These are phyloP conservation scores for Irena cyanogastra DNA, from an alignment of 2,113 vertebrate genomes.

Conservation along the genomic window DNA sequence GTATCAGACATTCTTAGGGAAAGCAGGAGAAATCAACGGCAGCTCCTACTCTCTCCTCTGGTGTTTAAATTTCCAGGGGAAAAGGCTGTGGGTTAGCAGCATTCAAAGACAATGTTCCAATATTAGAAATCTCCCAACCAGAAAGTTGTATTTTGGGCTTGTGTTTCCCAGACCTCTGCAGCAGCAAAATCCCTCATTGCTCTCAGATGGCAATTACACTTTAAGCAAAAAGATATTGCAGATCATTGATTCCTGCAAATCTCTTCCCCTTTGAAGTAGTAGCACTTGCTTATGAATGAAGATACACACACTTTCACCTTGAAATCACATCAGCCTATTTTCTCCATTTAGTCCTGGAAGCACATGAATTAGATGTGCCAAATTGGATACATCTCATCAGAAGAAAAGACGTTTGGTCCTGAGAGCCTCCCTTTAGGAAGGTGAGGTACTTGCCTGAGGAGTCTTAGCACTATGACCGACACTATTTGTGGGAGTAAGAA, in stretches of 20 bases:
- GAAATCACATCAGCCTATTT: conserved; percentile 27
- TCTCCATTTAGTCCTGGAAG: conserved; percentile 23
- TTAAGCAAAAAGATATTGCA: conserved; percentile 61
- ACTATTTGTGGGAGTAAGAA: not conserved
- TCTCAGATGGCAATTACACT: conserved; percentile 49
- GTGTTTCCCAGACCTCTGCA: not conserved
- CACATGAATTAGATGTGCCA: not conserved
- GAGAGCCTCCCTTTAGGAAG: not conserved
- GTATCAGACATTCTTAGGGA: not conserved
- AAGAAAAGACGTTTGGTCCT: not conserved
- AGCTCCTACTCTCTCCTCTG: not conserved
- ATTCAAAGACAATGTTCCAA: conserved; percentile 1
- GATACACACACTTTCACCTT: conserved; percentile 41
- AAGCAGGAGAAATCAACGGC: not conserved
- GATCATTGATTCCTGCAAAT: conserved; percentile 65
- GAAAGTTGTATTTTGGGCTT: conserved; percentile 26
- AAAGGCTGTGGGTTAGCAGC: not conserved
- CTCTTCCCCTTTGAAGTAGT: conserved; percentile 44
- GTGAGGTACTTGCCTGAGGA: not conserved
- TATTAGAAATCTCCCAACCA: conserved; percentile 52
- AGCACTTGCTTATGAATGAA: conserved; percentile 57
- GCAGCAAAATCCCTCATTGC: conserved; percentile 2
- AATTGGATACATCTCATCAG: not conserved
- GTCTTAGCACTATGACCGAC: not conserved
- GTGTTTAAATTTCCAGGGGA: not conserved